Evolutionary conservation across 1,140 invertebrate species (phyloP).

Genomic region (Bombus fervidus): DNA sequence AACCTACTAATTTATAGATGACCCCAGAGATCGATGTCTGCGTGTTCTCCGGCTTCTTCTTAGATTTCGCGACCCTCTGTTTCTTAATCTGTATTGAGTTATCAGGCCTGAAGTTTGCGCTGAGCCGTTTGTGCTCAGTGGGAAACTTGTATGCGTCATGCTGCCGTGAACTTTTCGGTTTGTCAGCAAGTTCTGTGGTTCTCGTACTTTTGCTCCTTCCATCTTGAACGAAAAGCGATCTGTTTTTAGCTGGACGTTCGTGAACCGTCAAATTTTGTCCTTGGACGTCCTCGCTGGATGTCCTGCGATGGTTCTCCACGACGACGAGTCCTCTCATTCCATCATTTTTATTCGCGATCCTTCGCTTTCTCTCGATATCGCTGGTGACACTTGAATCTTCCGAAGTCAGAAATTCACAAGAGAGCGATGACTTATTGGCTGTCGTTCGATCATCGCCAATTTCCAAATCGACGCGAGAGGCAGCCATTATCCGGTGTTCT

Average conservation of each 20-base stretch:
- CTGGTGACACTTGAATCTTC: background rate
- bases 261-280: background rate
- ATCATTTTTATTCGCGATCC: background rate
- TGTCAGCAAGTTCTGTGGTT: background rate
- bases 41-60: slow-evolving; percentile 8
- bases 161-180: no score
- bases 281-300: background rate
- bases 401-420: background rate
- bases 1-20: slow-evolving; percentile 28
- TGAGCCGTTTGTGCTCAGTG: background rate
- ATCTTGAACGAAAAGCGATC: background rate
- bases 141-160: background rate
- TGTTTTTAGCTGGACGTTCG: background rate
- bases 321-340: background rate
- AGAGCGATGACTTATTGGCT: background rate
- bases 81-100: background rate
- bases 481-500: slow-evolving; percentile 55
- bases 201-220: background rate
- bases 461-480: slow-evolving; percentile 40
- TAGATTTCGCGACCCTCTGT: background rate
- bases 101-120: background rate
- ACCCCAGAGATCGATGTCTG: background rate
- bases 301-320: background rate
- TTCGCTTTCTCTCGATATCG: background rate
- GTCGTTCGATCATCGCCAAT: slow-evolving; percentile 27